Percentiles rank a stretch among this genome's conserved stretches.
Conservation (phyloP, 1,140 invertebrate species). For the Drosophila lacteicornis region DNA sequence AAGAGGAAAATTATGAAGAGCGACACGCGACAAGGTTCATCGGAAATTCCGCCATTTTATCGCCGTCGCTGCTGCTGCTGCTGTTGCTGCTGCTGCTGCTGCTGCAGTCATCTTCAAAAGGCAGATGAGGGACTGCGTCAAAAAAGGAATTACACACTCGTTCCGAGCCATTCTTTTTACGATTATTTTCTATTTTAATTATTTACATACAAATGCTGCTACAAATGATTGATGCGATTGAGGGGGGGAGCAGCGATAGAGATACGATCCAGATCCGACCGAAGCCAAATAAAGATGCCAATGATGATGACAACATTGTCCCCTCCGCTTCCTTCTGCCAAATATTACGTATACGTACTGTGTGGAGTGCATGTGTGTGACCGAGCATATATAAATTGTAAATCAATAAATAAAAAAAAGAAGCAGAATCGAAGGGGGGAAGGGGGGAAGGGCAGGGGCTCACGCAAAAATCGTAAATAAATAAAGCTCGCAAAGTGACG, state of each 20-base stretch:
- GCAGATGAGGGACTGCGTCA: conserved; percentile 35
- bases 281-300: conserved; percentile 22
- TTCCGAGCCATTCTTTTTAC: conserved; percentile 20
- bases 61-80: too few relatives aligned
- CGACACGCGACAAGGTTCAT: conserved; percentile 50
- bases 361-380: conserved; percentile 10
- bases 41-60: conserved; percentile 41
- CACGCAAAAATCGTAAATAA: conserved; percentile 68
- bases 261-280: conserved; percentile 15
- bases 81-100: neutral
- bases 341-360: conserved; percentile 40
- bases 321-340: conserved; percentile 7
- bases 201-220: conserved; percentile 65
- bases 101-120: conserved; percentile 39
- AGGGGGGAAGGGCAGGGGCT: neutral
- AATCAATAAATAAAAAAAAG: conserved; percentile 50
- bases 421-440: conserved; percentile 17
- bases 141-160: conserved; percentile 33
- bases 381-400: conserved; percentile 59
- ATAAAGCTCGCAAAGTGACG: conserved; percentile 58
- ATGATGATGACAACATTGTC: conserved; percentile 38
- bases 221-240: conserved; percentile 75
- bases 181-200: conserved; percentile 76
- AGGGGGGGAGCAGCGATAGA: neutral
- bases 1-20: conserved; percentile 45